A percentile compares a stretch with the other conserved stretches of the same genome.
These are phyloP conservation scores for Macropodus opercularis DNA, from an alignment of 2,797 vertebrate genomes.

Conservation along the genomic window DNA sequence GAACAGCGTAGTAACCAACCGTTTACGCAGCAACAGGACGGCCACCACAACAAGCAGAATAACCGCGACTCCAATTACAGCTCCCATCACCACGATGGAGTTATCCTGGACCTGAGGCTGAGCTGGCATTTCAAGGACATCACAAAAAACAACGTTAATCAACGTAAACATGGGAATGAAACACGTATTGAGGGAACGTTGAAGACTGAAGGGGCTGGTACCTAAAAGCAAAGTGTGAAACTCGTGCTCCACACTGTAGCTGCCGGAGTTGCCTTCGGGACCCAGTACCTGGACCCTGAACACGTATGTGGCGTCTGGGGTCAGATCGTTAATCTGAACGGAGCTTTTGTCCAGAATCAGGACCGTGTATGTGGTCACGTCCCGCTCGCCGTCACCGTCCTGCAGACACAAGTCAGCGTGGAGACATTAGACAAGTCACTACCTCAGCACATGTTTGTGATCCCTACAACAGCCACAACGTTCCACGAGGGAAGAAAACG, in stretches of 20 bases:
- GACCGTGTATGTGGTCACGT: conserved; percentile 93
- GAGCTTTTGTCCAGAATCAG: conserved; percentile 88
- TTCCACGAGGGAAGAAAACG: conserved; percentile 1
- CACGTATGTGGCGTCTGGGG: conserved; percentile 87
- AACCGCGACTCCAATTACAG: conserved; percentile 70
- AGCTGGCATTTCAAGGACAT: conserved; percentile 65
- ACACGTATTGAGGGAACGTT: not conserved
- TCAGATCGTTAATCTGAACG: conserved; percentile 86
- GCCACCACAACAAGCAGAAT: conserved; percentile 80
- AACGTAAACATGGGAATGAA: conserved; percentile 1
- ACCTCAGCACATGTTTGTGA: not conserved
- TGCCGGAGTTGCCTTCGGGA: conserved; percentile 84
- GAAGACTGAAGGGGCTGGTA: conserved; percentile 36
- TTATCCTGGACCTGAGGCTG: conserved; percentile 79
- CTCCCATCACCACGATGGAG: conserved; percentile 82
- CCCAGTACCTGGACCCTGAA: conserved; percentile 91
- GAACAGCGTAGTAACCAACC: conserved; percentile 74
- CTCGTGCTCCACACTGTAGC: conserved; percentile 88
- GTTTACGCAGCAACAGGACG: conserved; percentile 83
- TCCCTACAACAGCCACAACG: not conserved
- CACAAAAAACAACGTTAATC: conserved; percentile 20
- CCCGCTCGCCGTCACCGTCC: conserved; percentile 74
- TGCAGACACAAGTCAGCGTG: conserved; percentile 53
- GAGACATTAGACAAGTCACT: not conserved
- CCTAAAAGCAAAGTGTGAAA: conserved; percentile 86